Evolutionary conservation across 1,140 invertebrate species (phyloP).

Genomic region (Stenopsyche tienmushanensis): DNA sequence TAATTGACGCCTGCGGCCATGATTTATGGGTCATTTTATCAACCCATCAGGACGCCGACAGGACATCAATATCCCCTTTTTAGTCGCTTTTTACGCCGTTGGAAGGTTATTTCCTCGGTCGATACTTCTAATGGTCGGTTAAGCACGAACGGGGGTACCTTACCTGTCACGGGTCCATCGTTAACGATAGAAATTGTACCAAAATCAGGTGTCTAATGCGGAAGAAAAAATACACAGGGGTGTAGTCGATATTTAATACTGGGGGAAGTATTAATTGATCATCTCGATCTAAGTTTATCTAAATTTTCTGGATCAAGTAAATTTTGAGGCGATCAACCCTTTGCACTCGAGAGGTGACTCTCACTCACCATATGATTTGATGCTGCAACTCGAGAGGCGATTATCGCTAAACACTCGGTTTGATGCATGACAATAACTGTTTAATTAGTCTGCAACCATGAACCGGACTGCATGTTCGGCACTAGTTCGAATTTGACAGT

Average conservation of each 20-base stretch:
- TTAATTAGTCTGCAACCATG: too few species aligned
- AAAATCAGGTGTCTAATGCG: slow-evolving; percentile 31
- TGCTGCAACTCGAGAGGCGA: too few species aligned
- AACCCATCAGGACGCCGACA: slow-evolving; percentile 8
- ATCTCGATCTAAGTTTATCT: too few species aligned
- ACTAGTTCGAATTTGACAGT: too few species aligned
- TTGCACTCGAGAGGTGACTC: too few species aligned
- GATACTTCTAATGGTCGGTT: slow-evolving; percentile 24
- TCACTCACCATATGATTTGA: too few species aligned
- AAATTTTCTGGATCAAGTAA: too few species aligned
- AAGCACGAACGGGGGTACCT: slow-evolving; percentile 17
- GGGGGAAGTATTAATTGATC: too few species aligned
- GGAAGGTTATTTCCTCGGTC: slow-evolving; percentile 9
- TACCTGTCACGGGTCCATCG: slow-evolving; percentile 24
- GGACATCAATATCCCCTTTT: slow-evolving; percentile 28
- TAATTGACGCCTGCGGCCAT: slow-evolving; percentile 17
- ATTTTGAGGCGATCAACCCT: too few species aligned
- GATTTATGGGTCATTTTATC: slow-evolving; percentile 25
- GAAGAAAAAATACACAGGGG: slow-evolving; percentile 14
- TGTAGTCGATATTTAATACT: neutral
- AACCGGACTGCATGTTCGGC: too few species aligned
- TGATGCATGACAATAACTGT: too few species aligned
- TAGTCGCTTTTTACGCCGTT: slow-evolving; percentile 19
- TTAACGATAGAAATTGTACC: slow-evolving; percentile 23
- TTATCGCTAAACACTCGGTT: too few species aligned